Conservation (phyloP, 1,140 invertebrate species). For the Diuraphis noxia region DNA sequence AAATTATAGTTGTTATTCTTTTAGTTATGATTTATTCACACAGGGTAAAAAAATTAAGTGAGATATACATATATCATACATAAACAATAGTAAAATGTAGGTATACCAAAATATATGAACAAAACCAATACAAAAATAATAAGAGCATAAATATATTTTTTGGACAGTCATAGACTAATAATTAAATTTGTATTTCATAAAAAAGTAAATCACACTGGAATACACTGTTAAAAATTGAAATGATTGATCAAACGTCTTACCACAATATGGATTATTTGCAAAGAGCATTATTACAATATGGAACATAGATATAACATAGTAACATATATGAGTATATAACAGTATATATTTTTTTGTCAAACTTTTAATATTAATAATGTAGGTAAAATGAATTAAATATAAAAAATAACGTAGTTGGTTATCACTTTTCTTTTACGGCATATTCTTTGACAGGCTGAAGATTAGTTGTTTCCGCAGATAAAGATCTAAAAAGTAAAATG, state of each 20-base stretch:
- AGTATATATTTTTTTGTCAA: not conserved
- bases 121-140: not conserved
- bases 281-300: not conserved
- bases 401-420: not conserved
- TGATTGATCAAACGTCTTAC: constrained; percentile 31
- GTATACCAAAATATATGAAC: not conserved
- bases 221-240: constrained; percentile 45
- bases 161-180: not conserved
- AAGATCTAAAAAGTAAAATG: not conserved
- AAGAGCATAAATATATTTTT: not conserved
- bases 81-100: not conserved
- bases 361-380: constrained; percentile 31
- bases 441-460: constrained; percentile 42
- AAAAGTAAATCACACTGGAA: constrained; percentile 43
- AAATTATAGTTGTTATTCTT: not conserved
- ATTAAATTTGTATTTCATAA: not conserved
- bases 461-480: constrained; percentile 26
- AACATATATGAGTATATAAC: constrained; percentile 17
- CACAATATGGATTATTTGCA: not conserved
- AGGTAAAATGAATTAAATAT: not conserved
- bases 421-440: constrained; percentile 31
- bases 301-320: not conserved
- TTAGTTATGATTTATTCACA: constrained; percentile 10
- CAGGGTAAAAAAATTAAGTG: constrained; percentile 2
- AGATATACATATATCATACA: not conserved